phyloP scores from a whole-genome alignment of 2,797 vertebrate species.

The Psittacula echo region DNA sequence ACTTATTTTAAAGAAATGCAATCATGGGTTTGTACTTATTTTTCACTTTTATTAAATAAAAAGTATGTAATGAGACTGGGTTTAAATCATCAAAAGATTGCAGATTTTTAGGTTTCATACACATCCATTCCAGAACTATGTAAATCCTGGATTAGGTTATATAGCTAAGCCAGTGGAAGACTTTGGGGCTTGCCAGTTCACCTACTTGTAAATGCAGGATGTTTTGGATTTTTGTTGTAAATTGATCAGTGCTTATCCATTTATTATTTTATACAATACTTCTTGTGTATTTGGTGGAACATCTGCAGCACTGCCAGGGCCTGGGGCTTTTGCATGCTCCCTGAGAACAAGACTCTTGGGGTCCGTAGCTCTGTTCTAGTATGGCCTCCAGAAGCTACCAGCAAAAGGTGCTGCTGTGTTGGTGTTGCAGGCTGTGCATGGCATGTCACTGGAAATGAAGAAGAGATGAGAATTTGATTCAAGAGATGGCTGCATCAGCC shows the following conservation, averaged over 20 bases:
- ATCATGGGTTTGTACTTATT: slow-evolving; percentile 66
- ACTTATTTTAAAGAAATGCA: slow-evolving; percentile 63
- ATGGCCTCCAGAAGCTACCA: neutral
- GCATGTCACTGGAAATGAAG: neutral
- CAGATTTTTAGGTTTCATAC: slow-evolving; percentile 21
- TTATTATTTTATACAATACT: neutral
- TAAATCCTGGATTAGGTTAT: neutral
- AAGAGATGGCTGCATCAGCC: neutral
- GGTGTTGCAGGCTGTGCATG: neutral
- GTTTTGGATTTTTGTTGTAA: neutral
- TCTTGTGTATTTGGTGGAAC: neutral
- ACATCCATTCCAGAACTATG: neutral
- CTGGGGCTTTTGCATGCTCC: neutral
- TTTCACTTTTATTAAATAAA: slow-evolving; percentile 70
- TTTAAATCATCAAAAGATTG: slow-evolving; percentile 52
- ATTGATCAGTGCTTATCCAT: neutral
- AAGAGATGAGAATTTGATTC: neutral
- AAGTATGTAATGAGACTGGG: slow-evolving; percentile 42
- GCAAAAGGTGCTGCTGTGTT: neutral
- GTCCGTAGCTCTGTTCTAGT: neutral
- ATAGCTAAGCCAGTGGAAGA: neutral
- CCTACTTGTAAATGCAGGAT: neutral
- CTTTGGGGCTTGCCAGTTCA: neutral
- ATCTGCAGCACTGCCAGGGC: accelerated
- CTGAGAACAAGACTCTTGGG: neutral